These are phyloP conservation scores for Ormyrus pomaceus DNA, from an alignment of 2,888 invertebrate genomes.

Conservation along the genomic window DNA sequence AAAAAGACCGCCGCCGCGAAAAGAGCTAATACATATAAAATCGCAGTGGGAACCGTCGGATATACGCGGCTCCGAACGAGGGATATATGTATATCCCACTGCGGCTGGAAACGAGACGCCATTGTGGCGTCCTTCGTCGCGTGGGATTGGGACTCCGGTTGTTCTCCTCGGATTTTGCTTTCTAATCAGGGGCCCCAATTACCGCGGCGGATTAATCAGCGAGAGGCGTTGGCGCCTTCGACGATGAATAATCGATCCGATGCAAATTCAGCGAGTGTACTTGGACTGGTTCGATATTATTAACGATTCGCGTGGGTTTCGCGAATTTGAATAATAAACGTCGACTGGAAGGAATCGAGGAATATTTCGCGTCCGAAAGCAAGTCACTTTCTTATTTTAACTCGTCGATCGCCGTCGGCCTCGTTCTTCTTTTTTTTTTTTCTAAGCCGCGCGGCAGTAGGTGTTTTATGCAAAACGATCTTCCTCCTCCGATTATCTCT, in stretches of 20 bases:
- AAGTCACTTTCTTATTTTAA: background rate
- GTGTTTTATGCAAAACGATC: no score
- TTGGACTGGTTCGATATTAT: background rate
- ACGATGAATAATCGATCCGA: background rate
- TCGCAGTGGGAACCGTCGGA: background rate
- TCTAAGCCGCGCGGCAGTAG: no score
- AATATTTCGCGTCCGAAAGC: background rate
- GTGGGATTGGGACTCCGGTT: background rate
- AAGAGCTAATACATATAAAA: background rate
- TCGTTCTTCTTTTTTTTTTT: background rate
- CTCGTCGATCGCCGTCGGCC: background rate
- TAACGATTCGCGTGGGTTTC: background rate
- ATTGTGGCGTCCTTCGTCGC: slow-evolving; percentile 17
- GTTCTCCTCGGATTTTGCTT: background rate
- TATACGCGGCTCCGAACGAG: background rate
- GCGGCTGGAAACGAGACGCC: slow-evolving; percentile 1
- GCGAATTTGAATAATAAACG: background rate
- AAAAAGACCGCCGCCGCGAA: background rate
- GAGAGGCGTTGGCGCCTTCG: background rate
- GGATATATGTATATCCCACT: slow-evolving; percentile 26
- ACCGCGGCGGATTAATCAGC: background rate
- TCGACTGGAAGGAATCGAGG: background rate
- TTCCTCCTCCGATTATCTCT: no score
- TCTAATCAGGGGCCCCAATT: background rate
- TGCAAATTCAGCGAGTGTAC: background rate